Conservation (phyloP, 2,888 invertebrate species). For the Dasysyrphus tricinctus region DNA sequence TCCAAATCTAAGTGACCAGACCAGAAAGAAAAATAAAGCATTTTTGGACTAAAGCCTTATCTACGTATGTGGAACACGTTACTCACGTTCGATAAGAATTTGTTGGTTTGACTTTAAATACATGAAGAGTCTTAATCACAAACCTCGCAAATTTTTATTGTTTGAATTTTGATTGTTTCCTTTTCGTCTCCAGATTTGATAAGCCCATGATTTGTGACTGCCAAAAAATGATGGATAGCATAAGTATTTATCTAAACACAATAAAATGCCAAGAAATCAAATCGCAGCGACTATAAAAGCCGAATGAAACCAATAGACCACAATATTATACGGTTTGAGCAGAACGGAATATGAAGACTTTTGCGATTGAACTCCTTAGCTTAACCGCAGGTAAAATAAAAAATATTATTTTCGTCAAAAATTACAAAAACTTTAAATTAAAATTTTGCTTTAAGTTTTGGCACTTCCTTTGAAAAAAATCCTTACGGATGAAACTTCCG, state of each 20-base stretch:
- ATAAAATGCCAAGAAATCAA: background rate
- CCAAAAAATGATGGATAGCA: constrained; percentile 1
- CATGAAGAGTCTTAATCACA: background rate
- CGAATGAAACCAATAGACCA: background rate
- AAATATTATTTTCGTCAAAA: background rate
- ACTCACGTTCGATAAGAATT: constrained; percentile 15
- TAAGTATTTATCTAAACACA: background rate
- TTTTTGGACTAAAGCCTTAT: background rate
- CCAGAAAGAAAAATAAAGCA: background rate
- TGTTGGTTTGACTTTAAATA: background rate
- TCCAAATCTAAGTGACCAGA: background rate
- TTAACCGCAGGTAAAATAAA: constrained; percentile 10
- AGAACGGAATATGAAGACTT: constrained; percentile 13
- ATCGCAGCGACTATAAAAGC: constrained; percentile 4
- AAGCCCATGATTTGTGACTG: constrained; percentile 11
- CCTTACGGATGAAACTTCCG: background rate
- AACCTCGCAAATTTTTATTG: constrained; percentile 9
- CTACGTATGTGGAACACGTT: background rate
- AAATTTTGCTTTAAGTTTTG: constrained; percentile 14
- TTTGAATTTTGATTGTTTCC: background rate
- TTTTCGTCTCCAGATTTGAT: background rate
- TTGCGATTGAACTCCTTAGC: constrained; percentile 1
- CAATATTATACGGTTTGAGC: background rate
- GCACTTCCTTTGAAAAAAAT: constrained; percentile 36
- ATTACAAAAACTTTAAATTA: background rate